Conservation (phyloP, 2,113 vertebrate genomes). For the Larimichthys polyactis region DNA sequence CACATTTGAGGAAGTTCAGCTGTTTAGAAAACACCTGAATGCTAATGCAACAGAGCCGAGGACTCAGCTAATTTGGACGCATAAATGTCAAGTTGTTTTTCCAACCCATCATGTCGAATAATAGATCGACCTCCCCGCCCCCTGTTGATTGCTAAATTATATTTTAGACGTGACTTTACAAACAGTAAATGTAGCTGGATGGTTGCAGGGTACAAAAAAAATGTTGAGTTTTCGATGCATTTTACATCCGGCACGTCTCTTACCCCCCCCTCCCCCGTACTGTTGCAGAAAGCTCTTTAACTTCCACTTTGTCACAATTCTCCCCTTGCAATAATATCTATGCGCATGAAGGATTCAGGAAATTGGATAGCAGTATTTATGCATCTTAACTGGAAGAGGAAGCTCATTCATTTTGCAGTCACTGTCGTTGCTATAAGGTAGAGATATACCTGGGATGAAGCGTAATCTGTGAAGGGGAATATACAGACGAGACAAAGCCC, state of each 20-base stretch:
- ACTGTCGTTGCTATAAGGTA: neutral
- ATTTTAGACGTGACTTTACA: constrained; percentile 47
- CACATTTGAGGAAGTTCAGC: constrained; percentile 26
- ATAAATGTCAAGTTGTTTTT: constrained; percentile 78
- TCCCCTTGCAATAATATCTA: constrained; percentile 14
- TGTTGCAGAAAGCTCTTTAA: constrained; percentile 18
- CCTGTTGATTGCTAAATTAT: constrained; percentile 46
- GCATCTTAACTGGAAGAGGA: constrained; percentile 15
- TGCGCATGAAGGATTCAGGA: constrained; percentile 5
- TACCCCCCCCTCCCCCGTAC: neutral
- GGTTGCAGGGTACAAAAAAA: constrained; percentile 3
- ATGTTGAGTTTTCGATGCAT: neutral
- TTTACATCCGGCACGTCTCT: neutral
- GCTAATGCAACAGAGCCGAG: constrained; percentile 34
- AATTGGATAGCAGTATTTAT: constrained; percentile 41
- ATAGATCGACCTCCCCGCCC: constrained; percentile 51
- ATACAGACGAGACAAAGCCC: neutral
- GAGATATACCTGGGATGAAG: neutral
- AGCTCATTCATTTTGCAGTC: constrained; percentile 21
- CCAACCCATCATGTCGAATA: constrained; percentile 48
- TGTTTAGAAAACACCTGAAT: constrained; percentile 53
- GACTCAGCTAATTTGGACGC: constrained; percentile 58
- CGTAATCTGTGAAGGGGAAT: neutral
- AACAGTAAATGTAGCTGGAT: constrained; percentile 16
- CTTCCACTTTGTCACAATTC: constrained; percentile 22